Conservation (phyloP, 2,113 vertebrate species). For the Calidris pugnax region DNA sequence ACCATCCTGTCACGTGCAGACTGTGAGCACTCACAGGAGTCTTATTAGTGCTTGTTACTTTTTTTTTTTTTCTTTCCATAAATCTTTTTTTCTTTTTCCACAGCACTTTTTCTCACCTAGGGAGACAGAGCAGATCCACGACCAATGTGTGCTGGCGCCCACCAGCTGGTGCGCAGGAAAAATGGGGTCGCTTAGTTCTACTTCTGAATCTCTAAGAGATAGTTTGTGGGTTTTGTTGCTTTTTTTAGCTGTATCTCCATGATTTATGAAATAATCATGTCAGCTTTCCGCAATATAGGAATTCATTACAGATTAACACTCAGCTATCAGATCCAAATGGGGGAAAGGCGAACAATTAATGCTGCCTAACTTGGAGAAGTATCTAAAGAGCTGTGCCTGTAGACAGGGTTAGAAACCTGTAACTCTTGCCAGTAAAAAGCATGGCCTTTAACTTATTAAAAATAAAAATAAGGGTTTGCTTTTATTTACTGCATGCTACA, state of each 20-base stretch:
- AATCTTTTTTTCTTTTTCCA: background rate
- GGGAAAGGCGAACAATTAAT: background rate
- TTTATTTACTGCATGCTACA: background rate
- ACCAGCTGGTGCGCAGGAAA: background rate
- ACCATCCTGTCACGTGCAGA: background rate
- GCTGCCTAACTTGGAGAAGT: slow-evolving; percentile 45
- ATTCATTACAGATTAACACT: slow-evolving; percentile 33
- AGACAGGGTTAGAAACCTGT: background rate
- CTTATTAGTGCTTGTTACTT: background rate
- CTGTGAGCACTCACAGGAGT: background rate
- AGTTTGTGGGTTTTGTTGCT: background rate
- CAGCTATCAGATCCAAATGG: slow-evolving; percentile 31
- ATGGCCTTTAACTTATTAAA: background rate
- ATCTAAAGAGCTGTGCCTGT: background rate
- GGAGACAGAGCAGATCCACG: background rate
- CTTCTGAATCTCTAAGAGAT: background rate
- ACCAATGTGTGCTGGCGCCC: background rate
- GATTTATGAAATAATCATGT: slow-evolving; percentile 42
- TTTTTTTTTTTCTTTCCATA: background rate
- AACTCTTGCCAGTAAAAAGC: background rate
- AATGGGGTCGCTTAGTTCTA: background rate
- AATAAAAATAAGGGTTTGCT: background rate
- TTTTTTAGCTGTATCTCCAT: slow-evolving; percentile 45
- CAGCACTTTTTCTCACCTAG: background rate
- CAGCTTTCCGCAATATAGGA: background rate